Conservation (phyloP, 2,888 invertebrate genomes). For the Lampropteryx suffumata region DNA sequence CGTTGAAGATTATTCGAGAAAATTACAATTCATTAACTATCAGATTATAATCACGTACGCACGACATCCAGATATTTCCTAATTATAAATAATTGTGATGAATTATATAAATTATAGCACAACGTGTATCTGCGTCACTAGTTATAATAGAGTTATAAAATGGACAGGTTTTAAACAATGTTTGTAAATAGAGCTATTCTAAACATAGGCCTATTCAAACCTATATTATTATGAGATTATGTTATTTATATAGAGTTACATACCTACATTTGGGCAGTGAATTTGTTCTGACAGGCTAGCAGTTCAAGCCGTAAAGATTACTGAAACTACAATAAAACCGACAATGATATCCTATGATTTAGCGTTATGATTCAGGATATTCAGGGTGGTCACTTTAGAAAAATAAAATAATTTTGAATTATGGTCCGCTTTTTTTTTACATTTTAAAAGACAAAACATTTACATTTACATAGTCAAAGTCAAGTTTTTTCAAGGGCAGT, state of each 20-base stretch:
- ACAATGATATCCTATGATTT: not conserved
- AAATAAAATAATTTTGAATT: no score
- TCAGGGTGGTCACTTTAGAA: no score
- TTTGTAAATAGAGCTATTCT: constrained; percentile 36
- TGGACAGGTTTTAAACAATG: constrained; percentile 50
- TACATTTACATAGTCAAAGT: no score
- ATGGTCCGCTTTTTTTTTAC: no score
- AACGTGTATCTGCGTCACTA: constrained; percentile 21
- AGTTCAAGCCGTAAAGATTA: not conserved
- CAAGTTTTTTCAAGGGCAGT: no score
- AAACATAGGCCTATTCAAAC: constrained; percentile 41
- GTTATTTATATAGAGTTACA: constrained; percentile 37
- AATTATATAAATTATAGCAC: constrained; percentile 28
- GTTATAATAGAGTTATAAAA: constrained; percentile 53
- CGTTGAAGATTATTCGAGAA: constrained; percentile 36
- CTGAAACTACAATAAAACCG: not conserved
- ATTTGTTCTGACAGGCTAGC: constrained; percentile 21
- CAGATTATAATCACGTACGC: constrained; percentile 30
- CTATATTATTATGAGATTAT: constrained; percentile 42
- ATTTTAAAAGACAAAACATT: not conserved
- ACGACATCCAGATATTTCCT: constrained; percentile 29
- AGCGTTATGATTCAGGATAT: no score
- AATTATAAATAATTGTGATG: constrained; percentile 33
- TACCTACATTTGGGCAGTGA: constrained; percentile 46
- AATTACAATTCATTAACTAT: constrained; percentile 28